Base-by-base conservation (phyloP, 2,113 vertebrate genomes). In the Globicephala melas region DNA sequence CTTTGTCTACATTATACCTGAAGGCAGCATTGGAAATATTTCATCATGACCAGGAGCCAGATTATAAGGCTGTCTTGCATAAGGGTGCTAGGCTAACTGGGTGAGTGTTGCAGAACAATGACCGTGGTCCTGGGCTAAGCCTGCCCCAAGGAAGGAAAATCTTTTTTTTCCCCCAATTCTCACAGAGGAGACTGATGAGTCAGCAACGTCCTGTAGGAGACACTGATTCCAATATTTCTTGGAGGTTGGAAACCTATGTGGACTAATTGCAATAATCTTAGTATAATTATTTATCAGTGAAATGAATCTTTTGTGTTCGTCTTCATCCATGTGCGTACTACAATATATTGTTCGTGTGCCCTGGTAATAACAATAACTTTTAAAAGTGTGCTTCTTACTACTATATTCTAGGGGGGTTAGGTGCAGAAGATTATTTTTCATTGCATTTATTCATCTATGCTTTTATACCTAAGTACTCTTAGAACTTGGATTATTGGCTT, bases 41-140 rank as follows among this genome's bases (percentile, higher is more conserved):
- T 50, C 20, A 23, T 38, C 5, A 28, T 12, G 18, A 80, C 2
- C 9, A 44, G 17, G 18, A 71, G 12, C 7, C 76, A 58, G 15
- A 31, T 2, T 20, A 4, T 21, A 17, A 47, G n/a, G 41, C 20
- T 41, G 31, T 17, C 25, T 26, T 85, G 11, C 15, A 3, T 6
- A 10, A 15, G 6, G 9, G 17, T 70, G 2, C 10, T 38, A 41
- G 38, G 5, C 0, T 5, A 23, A 31, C 2, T 1, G 2, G 8
- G 10, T 26, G 1, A 26, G 5, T 25, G 0, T 10, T 50, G 26
- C 12, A 76, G 31, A 93, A 25, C 15, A 6, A 1, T 12, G 23
- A 0, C 28, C 14, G 6, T 28, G 18, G 10, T 77, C 0, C 58
- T 50, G 41, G 15, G 47, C 10, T 18, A 9, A 17, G 2, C 33